Evolutionary conservation across 2,797 vertebrate species (phyloP).

Genomic region (Rhynchotus rufescens): DNA sequence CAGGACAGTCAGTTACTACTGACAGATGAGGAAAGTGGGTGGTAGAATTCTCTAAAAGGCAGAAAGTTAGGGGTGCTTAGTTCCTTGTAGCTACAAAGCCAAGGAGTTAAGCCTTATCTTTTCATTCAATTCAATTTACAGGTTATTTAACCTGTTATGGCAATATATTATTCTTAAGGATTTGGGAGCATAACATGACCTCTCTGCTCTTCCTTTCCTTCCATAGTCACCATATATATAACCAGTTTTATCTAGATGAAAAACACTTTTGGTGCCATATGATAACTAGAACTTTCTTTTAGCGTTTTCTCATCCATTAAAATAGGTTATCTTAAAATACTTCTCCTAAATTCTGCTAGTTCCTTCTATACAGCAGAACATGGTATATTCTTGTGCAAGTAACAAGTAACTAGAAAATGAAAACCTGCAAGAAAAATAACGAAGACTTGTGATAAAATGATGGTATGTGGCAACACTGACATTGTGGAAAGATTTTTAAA

Average conservation of each 20-base stretch:
- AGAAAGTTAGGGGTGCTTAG: background rate
- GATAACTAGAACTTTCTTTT: background rate
- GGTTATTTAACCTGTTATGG: background rate
- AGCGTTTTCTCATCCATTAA: conserved; percentile 15
- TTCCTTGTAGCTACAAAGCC: background rate
- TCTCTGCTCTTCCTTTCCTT: background rate
- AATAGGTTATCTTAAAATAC: conserved; percentile 55
- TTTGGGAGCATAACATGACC: background rate
- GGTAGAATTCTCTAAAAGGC: background rate
- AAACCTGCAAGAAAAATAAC: background rate
- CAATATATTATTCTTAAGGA: background rate
- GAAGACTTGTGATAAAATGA: background rate
- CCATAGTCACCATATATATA: background rate
- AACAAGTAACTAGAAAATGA: background rate
- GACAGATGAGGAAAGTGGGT: background rate
- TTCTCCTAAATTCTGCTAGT: conserved; percentile 28
- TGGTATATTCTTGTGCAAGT: background rate
- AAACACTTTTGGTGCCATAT: background rate
- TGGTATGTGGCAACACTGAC: background rate
- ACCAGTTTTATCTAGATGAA: background rate
- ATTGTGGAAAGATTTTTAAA: background rate
- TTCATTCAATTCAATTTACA: background rate
- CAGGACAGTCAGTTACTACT: background rate
- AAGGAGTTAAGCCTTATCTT: background rate
- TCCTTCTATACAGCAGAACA: background rate